Evolutionary conservation across 2,888 invertebrate species (phyloP), one percentile per base, ranked within the genome.

Genomic region (Caenorhabditis virilis): DNA sequence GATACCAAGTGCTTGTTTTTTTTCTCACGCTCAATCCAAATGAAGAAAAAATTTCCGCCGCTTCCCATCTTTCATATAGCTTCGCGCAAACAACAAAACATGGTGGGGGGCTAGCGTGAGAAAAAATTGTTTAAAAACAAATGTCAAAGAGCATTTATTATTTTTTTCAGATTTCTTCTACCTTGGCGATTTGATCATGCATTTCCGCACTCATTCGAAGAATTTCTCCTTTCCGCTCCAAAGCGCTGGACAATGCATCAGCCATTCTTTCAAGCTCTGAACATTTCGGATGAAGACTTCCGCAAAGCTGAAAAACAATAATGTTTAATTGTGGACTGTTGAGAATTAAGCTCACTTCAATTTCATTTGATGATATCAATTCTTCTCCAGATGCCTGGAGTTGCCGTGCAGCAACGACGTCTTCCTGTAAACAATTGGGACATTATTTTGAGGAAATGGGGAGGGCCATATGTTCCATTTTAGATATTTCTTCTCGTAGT

Each of bases 271-370:
- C 89, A 62, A 97, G 86, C 85, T 97, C 95, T 75, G 91, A 90
- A 85, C 95, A 95, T 86, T 95, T 95, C 39, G 95, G 95, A 83
- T 92, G 90, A 39, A 95, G 91, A 78, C 92, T 91, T 85, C 95
- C 95, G 33, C 55, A 61, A 11, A 66, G 54, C 57, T 66, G 52
- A 48, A 60, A 66, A 36, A 42, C 38, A 36, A 33, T 25, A 36
- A 9, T 25, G 39, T 39, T 50, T 20, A 11, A 38, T 48, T 30
- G 4, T 36, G 15, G 25, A 18, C 42, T 13, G 18, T 16, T 18
- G 26, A 48, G 18, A 39, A 43, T 23, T 36, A 20, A 42, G 46
- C 47, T 59, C 45, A 72, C 72, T 58, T 72, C 72, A 11, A 59
- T 62, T 35, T 72, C 72, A 41, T 67, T 72, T 3, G 59, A 47